A percentile compares a stretch with the other conserved stretches of the same genome.
phyloP scores from a whole-genome alignment of 1,140 invertebrate species.

The Glossosoma conforme region DNA sequence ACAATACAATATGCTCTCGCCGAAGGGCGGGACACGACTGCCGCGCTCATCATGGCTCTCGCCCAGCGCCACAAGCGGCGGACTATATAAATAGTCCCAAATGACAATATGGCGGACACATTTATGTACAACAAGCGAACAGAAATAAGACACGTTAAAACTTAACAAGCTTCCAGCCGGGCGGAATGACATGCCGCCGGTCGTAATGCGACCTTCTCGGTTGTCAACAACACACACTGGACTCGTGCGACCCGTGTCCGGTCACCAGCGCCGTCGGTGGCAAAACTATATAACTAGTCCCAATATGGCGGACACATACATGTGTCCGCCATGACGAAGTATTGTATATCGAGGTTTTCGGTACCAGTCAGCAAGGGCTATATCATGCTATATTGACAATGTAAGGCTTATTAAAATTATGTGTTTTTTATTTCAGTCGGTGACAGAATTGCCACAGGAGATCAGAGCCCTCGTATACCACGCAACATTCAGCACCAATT shows the following conservation, averaged over 20 bases:
- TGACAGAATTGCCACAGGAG: slow-evolving; percentile 42
- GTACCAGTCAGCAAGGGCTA: background rate
- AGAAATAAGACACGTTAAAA: too few relatives aligned
- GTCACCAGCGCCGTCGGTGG: background rate
- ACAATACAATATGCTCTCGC: too few relatives aligned
- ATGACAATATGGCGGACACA: too few relatives aligned
- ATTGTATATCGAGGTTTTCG: background rate
- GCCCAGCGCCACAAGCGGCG: too few relatives aligned
- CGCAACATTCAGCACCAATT: slow-evolving; percentile 46
- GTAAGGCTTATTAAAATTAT: background rate
- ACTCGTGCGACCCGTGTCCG: background rate
- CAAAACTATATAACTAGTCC: background rate
- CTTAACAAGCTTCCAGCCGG: too few relatives aligned
- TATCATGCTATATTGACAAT: background rate
- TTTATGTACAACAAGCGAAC: too few relatives aligned
- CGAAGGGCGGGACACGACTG: too few relatives aligned
- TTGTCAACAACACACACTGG: too few relatives aligned
- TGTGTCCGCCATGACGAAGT: background rate
- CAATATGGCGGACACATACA: background rate
- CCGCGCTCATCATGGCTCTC: too few relatives aligned
- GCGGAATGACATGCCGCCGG: too few relatives aligned
- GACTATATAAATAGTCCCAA: too few relatives aligned
- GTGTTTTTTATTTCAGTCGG: slow-evolving; percentile 34
- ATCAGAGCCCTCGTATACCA: slow-evolving; percentile 43
- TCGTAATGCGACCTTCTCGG: too few relatives aligned